Evolutionary conservation across 1,140 invertebrate species (phyloP).

Genomic region (Penaeus japonicus): DNA sequence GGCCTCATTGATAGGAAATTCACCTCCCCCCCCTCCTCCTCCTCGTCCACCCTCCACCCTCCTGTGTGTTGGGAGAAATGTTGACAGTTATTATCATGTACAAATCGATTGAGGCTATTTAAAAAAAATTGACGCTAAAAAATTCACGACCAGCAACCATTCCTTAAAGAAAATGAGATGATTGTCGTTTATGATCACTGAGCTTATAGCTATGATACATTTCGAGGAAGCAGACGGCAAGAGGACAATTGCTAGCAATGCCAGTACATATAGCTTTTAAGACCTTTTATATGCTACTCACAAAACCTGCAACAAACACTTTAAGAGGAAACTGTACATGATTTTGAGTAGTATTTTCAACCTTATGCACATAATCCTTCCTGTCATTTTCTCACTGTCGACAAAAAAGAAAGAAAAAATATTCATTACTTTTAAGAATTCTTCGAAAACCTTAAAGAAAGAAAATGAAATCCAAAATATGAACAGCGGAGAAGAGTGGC

Average conservation of each 20-base stretch:
- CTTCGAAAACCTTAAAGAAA: neutral
- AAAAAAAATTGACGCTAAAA: too few relatives aligned
- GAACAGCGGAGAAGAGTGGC: too few relatives aligned
- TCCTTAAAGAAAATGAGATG: too few relatives aligned
- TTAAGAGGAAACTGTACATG: constrained; percentile 45
- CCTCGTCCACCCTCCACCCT: too few relatives aligned
- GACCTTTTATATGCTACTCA: constrained; percentile 52
- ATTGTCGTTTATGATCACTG: neutral
- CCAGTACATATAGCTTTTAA: constrained; percentile 49
- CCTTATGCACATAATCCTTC: constrained; percentile 42
- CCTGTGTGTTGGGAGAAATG: too few relatives aligned
- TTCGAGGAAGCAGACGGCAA: constrained; percentile 8
- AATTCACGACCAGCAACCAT: too few relatives aligned
- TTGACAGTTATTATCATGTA: too few relatives aligned
- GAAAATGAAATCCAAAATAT: neutral
- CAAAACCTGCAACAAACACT: constrained; percentile 36
- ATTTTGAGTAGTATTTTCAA: constrained; percentile 46
- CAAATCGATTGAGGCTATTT: too few relatives aligned
- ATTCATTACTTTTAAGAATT: constrained; percentile 21
- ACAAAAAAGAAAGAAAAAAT: neutral
- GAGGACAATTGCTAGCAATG: constrained; percentile 25
- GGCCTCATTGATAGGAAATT: too few relatives aligned
- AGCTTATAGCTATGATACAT: constrained; percentile 26
- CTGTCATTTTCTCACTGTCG: constrained; percentile 4
- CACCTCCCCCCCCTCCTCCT: too few relatives aligned